Base-by-base conservation (phyloP, 2,888 invertebrate species). In the Blastobasis adustella region DNA sequence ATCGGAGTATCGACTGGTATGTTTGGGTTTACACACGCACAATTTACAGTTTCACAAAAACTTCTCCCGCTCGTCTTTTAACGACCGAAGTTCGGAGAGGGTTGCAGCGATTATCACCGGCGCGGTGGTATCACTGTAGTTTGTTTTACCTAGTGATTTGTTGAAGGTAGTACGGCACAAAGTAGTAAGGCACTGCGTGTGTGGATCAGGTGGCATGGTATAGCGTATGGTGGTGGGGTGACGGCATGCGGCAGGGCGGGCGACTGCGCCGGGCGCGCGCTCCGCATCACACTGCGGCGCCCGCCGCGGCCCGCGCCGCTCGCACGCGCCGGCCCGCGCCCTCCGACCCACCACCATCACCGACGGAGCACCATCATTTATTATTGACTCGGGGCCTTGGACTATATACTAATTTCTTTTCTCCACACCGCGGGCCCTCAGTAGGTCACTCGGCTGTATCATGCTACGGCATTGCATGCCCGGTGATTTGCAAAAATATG, bases 251-350 rank as follows among this genome's bases (percentile, higher is more conserved):
- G 64, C 66, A 63, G 65, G 37, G 50, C 46, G 53, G 46, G 71
- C 69, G 52, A 45, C 69, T 68, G 76, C 76, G 73, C 74, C 77
- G 77, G 76, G 63, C 65, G 71, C 76, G 77, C 74, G 68, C 70
- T 75, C 76, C 79, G 79, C 83, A 83, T 81, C 82, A 79, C 75
- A 85, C 84, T 85, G 86, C 87, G 82, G 85, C 69, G 78, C 56
- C 59, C 61, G 52, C 68, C 47, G 68, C 68, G 45, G 72, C 69
- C 53, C 68, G 66, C 49, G 23, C 72, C 69, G 60, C 58, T 65
- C 65, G 62, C 65, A 58, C 52, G 73, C 76, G 51, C 72, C 53
- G 53, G 55, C 54, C 54, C 64, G 65, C 62, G 58, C 64, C 68
- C 69, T 68, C 71, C 66, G 62, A 61, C 62, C 52, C 67, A 46